These are phyloP conservation scores for Alcis repandata DNA, from an alignment of 2,888 invertebrate species.

Conservation along the genomic window DNA sequence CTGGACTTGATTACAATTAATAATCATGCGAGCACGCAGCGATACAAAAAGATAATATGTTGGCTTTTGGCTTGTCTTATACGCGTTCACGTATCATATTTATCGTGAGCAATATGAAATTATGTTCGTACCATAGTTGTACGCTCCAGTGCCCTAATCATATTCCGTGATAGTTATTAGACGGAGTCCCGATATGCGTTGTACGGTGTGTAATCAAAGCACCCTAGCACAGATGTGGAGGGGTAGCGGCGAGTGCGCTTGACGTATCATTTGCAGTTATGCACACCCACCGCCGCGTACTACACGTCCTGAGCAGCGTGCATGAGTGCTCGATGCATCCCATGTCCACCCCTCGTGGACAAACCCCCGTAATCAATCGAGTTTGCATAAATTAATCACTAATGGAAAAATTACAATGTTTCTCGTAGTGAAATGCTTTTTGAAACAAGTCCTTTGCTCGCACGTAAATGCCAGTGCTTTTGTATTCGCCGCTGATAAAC, in stretches of 20 bases:
- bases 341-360: slow-evolving; percentile 24
- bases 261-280: slow-evolving; percentile 81
- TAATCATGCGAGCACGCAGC: slow-evolving; percentile 7
- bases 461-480: background rate
- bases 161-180: slow-evolving; percentile 54
- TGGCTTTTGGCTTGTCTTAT: slow-evolving; percentile 15
- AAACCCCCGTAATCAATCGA: slow-evolving; percentile 32
- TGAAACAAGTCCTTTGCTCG: background rate
- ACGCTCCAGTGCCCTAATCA: slow-evolving; percentile 51
- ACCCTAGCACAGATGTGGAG: slow-evolving; percentile 43
- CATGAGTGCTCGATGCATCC: slow-evolving; percentile 28
- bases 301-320: slow-evolving; percentile 11
- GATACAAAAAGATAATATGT: slow-evolving; percentile 16
- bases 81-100: slow-evolving; percentile 23
- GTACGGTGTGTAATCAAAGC: slow-evolving; percentile 62
- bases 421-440: background rate
- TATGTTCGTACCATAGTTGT: slow-evolving; percentile 42
- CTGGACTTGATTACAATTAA: background rate
- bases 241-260: slow-evolving; percentile 68
- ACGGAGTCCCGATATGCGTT: slow-evolving; percentile 47
- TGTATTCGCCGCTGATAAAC: background rate
- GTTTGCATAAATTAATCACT: slow-evolving; percentile 35
- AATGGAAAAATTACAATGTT: slow-evolving; percentile 22
- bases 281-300: slow-evolving; percentile 63
- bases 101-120: slow-evolving; percentile 36